Base-by-base conservation (phyloP, 1,140 invertebrate species). In the Drosophila teissieri region DNA sequence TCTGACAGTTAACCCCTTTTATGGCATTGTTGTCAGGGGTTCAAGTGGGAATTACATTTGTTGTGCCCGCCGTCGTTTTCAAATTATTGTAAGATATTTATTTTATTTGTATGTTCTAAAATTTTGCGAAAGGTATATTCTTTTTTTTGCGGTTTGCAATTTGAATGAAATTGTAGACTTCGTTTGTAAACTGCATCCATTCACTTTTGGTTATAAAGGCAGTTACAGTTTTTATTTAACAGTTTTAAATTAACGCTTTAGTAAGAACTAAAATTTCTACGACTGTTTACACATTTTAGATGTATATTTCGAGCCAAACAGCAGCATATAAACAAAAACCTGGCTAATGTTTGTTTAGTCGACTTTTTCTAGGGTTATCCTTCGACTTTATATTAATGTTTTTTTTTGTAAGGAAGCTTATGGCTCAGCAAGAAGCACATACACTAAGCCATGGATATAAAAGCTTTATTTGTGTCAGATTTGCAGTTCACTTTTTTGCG, bases 1-100 rank as follows among this genome's bases (percentile, higher is more conserved):
- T 61, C 56, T 68, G 64, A 68, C 64, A 61, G 64, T 68, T 68
- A 68, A 68, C 56, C 64, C 45, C 48, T 53, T 68, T 68, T 57
- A 48, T 58, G 36, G 54, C 31, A 57, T 53, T 53, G 57, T 62
- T 52, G 39, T 54, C 17, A 37, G 39, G 24, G 39, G 60, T 45
- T 54, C 49, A 63, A 54, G 49, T 63, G 51, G 49, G 27, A 53
- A 63, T 54, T 63, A 36, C 15, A 44, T 62, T 61, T 51, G 19
- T 57, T 17, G 17, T 31, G 39, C 31, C 15, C 22, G 44, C 34
- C 37, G 37, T 27, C 44, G 15, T 57, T 68, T 39, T 45, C 24
- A 40, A 53, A 52, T 31, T 36, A 49, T 68, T 52, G 4, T 45
- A 17, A 3, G n/a, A 22, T 54, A 24, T 63, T 44, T 63, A 14